Evolutionary conservation across 2,888 invertebrate genomes (phyloP).

Genomic region (Ennomos erosarius): DNA sequence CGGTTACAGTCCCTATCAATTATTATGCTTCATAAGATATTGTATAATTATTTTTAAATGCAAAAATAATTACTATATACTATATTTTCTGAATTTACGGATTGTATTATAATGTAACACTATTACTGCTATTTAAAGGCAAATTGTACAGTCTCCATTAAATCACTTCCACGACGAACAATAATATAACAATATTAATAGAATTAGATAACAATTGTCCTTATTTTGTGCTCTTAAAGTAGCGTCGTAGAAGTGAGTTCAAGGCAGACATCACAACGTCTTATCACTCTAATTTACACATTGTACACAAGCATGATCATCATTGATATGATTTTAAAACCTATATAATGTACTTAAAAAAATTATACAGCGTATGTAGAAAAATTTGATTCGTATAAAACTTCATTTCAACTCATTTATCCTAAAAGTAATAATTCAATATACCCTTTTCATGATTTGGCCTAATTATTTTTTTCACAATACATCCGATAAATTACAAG

Average conservation of each 20-base stretch:
- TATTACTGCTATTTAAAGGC: slow-evolving; percentile 47
- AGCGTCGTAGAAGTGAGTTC: slow-evolving; percentile 36
- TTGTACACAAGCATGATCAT: slow-evolving; percentile 67
- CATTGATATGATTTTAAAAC: slow-evolving; percentile 77
- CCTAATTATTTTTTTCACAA: slow-evolving; percentile 63
- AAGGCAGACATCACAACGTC: slow-evolving; percentile 49
- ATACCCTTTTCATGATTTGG: slow-evolving; percentile 83
- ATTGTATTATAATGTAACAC: slow-evolving; percentile 28
- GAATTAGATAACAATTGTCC: slow-evolving; percentile 42
- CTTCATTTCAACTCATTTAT: slow-evolving; percentile 75
- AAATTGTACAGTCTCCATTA: slow-evolving; percentile 43
- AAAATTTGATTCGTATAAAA: slow-evolving; percentile 81
- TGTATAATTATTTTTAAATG: slow-evolving; percentile 49
- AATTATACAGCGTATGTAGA: slow-evolving; percentile 75
- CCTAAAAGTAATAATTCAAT: slow-evolving; percentile 80
- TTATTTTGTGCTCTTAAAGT: slow-evolving; percentile 49
- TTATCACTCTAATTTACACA: slow-evolving; percentile 58
- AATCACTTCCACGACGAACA: slow-evolving; percentile 29
- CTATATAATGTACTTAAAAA: slow-evolving; percentile 74
- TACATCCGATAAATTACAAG: slow-evolving; percentile 73
- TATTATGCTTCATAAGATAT: slow-evolving; percentile 59
- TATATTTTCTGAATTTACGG: slow-evolving; percentile 32
- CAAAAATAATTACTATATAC: slow-evolving; percentile 55
- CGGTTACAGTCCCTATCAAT: slow-evolving; percentile 42
- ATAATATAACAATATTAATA: slow-evolving; percentile 37